Percentiles rank a stretch among this genome's conserved stretches.
Evolutionary conservation across 2,888 invertebrate genomes (phyloP).

Genomic region (Augiades crinisus): DNA sequence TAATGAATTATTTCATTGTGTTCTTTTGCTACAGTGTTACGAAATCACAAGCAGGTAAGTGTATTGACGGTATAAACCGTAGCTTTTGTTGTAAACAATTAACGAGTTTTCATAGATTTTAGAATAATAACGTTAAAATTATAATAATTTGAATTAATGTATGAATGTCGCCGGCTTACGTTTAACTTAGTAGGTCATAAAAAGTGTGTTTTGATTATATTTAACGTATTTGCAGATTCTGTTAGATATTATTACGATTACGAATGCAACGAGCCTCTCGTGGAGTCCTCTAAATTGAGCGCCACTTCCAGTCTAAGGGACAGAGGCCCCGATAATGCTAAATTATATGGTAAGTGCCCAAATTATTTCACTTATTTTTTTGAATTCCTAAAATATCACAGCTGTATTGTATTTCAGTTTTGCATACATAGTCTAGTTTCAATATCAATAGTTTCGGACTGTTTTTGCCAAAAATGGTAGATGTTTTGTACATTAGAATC

Average conservation of each 20-base stretch:
- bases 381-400: no score
- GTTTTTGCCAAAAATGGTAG: no score
- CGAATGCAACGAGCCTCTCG: conserved; percentile 90
- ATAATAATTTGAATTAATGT: background rate
- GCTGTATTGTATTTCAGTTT: no score
- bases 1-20: conserved; percentile 65
- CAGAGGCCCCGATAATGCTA: conserved; percentile 92
- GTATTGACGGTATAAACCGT: background rate
- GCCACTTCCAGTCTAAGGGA: conserved; percentile 91
- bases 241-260: conserved; percentile 72
- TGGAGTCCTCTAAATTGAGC: conserved; percentile 86
- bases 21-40: conserved; percentile 64
- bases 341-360: conserved; percentile 88
- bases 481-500: no score
- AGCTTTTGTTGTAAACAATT: background rate
- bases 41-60: conserved; percentile 67
- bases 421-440: no score
- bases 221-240: conserved; percentile 54
- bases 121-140: background rate
- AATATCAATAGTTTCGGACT: no score
- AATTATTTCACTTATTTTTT: no score
- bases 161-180: background rate
- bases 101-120: background rate
- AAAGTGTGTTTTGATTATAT: no score
- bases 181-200: background rate